Base-by-base conservation (phyloP, 2,888 invertebrate genomes). In the Limnephilus auricula region DNA sequence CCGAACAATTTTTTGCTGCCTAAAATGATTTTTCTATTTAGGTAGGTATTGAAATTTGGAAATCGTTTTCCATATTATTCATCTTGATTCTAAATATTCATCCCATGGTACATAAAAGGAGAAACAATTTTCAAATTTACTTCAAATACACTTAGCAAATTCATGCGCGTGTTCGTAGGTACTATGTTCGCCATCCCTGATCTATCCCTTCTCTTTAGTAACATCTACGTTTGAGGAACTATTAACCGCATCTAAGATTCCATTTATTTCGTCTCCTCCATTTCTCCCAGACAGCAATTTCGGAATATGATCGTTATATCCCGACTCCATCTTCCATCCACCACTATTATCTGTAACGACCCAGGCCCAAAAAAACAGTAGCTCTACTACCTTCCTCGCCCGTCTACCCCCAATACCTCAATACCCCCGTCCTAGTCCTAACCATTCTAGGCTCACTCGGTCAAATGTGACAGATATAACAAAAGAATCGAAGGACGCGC, bases 261-360 rank as follows among this genome's bases (percentile, higher is more conserved):
- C 86, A 65, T 86, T 86, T 86, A 86, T 86, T 86, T 34, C 50
- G 86, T 65, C 86, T 86, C 86, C 65, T 86, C 86, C 86, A 65
- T 86, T 86, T 65, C 86, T 86, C 86, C 65, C 86, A 65, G 86
- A 86, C 86, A 86, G 86, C 86, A 86, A 86, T 86, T 86, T 86
- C 32, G 32, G 86, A 86, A 86, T 86, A 86, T 86, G 86, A 86
- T 86, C 86, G 86, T 86, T 86, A 86, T 86, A 86, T 50, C 65
- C 86, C 31, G 50, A 30, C 86, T 30, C 84, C 34, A 12, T n/a
- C 86, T 31, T 65, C 86, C 86, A 32, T 86, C 86, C 65, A 50
- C 50, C 30, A 50, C 86, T 32, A 86, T 86, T 86, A 86, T 45
- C 32, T 86, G 86, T 86, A 86, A 86, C 86, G 86, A 50, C 86